Evolutionary conservation across 2,888 invertebrate species (phyloP), one percentile per base, ranked within the genome.

Genomic region (Prosopocoilus inquinatus): DNA sequence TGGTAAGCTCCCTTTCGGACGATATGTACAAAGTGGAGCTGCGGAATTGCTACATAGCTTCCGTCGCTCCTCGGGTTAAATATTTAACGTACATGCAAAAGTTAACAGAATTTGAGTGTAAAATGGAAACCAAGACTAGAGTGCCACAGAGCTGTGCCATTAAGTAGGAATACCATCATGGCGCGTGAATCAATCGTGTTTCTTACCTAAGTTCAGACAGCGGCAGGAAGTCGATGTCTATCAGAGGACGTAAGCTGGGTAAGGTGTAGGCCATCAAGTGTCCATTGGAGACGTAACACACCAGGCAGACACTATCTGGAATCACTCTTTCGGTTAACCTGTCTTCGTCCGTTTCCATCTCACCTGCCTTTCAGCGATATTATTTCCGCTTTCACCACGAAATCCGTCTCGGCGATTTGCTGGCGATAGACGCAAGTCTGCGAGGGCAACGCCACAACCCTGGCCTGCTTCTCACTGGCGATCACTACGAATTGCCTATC

Each of bases 191-290:
- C 20, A 28, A 28, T 28, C 32, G 20, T 13, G 32, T 13, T 20
- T 13, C 79, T 82, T 82, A 94, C 94, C 94, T 95, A 80, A 96
- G 87, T 80, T 96, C 95, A 64, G 92, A 88, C 65, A 94, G 85
- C 60, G 96, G 96, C 72, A 97, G 85, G 82, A 97, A 96, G 80
- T 96, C 94, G 61, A 93, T 88, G 79, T 96, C 93, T 72, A 96
- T 84, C 63, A 99, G 85, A 68, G 90, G 90, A 78, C 94, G 88
- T 70, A 99, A 85, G 76, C 96, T 96, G 59, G 99, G 99, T 78
- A 99, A 84, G 81, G 94, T 96, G 82, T 94, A 94, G 61, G 94
- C 91, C 73, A 89, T 85, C 73, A 99, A 81, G 80, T 94, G 94
- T 53, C 97, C 96, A 79, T 91, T 96, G 61, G 96, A 95, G 71